Evolutionary conservation across 2,797 vertebrate species (phyloP).

Genomic region (Enteromius treurensis): DNA sequence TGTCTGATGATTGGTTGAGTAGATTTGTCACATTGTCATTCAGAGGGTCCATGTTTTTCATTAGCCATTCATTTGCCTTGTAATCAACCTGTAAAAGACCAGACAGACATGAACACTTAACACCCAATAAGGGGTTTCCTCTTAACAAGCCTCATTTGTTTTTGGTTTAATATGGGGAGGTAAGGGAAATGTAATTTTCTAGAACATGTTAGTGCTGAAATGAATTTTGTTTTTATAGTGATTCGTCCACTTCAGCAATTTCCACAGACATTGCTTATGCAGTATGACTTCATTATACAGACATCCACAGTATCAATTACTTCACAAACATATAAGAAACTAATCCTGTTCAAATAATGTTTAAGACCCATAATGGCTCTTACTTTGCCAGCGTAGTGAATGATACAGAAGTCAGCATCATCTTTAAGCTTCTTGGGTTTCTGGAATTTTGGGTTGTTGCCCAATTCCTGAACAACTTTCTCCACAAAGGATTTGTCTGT

Average conservation of each 20-base stretch:
- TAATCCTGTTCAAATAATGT: not conserved
- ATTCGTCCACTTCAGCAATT: not conserved
- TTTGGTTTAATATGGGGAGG: not conserved
- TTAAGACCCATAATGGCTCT: not conserved
- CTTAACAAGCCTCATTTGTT: not conserved
- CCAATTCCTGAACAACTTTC: conserved; percentile 86
- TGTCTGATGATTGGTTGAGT: conserved; percentile 86
- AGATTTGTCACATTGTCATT: conserved; percentile 86
- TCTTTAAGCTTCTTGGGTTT: conserved; percentile 87
- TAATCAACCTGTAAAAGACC: conserved; percentile 81
- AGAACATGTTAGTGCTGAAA: not conserved
- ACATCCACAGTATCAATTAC: not conserved
- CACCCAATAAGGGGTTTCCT: not conserved
- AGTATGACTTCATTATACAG: not conserved
- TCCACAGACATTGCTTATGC: not conserved
- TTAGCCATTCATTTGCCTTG: conserved; percentile 87
- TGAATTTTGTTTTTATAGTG: not conserved
- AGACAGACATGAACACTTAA: not conserved
- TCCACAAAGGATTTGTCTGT: conserved; percentile 88
- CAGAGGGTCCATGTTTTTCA: conserved; percentile 90
- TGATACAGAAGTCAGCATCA: conserved; percentile 87
- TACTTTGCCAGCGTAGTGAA: conserved; percentile 89
- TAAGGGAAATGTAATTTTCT: not conserved
- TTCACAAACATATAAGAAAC: not conserved
- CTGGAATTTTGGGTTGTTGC: conserved; percentile 87